Base-by-base conservation (phyloP, 2,113 vertebrate species). In the Urocolius indicus region DNA sequence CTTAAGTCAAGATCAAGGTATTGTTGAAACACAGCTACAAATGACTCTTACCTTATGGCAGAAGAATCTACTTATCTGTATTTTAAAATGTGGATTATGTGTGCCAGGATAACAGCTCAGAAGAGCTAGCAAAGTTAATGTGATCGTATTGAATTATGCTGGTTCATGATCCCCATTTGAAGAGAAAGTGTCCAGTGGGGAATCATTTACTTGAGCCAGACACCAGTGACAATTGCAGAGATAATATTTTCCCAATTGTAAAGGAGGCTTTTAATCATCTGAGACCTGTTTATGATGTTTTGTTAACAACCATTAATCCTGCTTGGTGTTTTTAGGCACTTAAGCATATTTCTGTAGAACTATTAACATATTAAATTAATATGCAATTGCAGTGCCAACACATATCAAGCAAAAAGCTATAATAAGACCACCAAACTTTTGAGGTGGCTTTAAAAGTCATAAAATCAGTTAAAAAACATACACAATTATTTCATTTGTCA, bases 331-430 rank as follows among this genome's bases (percentile, higher is more conserved):
- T 96, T 97, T 90, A 94, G 73, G 52, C 66, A 80, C 38, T 92
- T 94, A 78, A 84, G 63, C 66, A 51, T 86, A 83, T 80, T 84
- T 84, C 58, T 93, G 84, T 87, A 83, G 87, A 86, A 76, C 91
- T 94, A 91, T 95, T 97, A 96, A 87, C 87, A 55, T 69, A 41
- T 66, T 49, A 96, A 95, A 96, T 87, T 54, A 79, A 83, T 46
- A 69, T 21, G 54, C 15, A 38, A 17, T 29, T 32, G 21, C 26
- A 65, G 29, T 34, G 41, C 22, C n/a, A 79, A 84, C 36, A 75
- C 17, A 72, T 79, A 85, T 45, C 41, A 73, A 52, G 32, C 49
- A 85, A 75, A 92, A 79, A 3, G 0, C 32, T 43, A 12, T n/a
- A 41, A 32, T 61, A 65, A 52, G 18, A 69, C 21, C 20, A 82